Conservation (phyloP, 1,140 invertebrate species). For the Pseudomyrmex dendroicus region DNA sequence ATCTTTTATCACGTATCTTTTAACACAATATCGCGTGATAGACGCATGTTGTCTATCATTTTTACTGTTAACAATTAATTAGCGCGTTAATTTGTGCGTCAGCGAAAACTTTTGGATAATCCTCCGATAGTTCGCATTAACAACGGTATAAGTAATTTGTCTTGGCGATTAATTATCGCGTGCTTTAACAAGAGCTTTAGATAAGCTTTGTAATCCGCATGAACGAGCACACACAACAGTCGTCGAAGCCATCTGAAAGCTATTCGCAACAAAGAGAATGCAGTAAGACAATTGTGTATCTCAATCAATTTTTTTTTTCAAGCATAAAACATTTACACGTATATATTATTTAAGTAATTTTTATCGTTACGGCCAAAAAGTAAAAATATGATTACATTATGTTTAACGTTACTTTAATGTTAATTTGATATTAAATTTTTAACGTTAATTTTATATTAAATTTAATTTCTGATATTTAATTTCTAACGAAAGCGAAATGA, state of each 20-base stretch:
- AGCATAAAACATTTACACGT: too few relatives aligned
- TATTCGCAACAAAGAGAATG: not conserved
- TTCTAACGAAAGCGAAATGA: too few relatives aligned
- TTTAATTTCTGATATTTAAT: too few relatives aligned
- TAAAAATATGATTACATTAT: too few relatives aligned
- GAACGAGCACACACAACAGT: slow-evolving; percentile 45
- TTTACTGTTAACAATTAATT: slow-evolving; percentile 53
- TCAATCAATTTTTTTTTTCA: not conserved
- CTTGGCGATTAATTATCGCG: slow-evolving; percentile 55
- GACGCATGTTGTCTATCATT: slow-evolving; percentile 34
- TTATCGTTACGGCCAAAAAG: too few relatives aligned
- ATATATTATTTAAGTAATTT: too few relatives aligned
- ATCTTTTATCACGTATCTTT: slow-evolving; percentile 41
- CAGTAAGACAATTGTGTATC: not conserved
- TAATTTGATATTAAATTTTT: too few relatives aligned
- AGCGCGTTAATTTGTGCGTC: slow-evolving; percentile 20
- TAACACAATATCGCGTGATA: slow-evolving; percentile 2
- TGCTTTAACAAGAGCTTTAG: slow-evolving; percentile 59
- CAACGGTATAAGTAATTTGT: slow-evolving; percentile 50
- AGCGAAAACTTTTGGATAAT: slow-evolving; percentile 64
- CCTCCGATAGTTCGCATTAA: slow-evolving; percentile 63
- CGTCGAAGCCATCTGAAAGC: slow-evolving; percentile 31
- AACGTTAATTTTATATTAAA: too few relatives aligned
- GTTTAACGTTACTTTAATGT: too few relatives aligned
- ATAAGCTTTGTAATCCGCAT: slow-evolving; percentile 57